phyloP scores from a whole-genome alignment of 2,888 invertebrate genomes.

The Margaritifera margaritifera region DNA sequence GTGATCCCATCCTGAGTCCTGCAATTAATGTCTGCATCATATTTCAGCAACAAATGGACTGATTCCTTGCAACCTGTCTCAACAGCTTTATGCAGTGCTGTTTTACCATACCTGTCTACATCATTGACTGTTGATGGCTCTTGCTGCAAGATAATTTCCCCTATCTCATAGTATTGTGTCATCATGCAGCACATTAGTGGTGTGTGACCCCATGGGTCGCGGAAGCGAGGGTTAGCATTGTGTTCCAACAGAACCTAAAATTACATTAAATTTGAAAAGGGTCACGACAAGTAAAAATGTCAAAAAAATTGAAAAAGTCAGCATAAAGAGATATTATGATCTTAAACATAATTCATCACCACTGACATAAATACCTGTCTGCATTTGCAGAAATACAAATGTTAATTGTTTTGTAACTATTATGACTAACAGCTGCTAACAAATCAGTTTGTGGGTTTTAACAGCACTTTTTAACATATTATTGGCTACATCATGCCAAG shows the following conservation, averaged over 20 bases:
- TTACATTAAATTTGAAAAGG: neutral
- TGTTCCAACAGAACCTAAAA: constrained; percentile 46
- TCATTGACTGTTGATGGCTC: constrained; percentile 39
- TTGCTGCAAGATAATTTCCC: constrained; percentile 42
- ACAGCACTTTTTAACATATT: too few relatives aligned
- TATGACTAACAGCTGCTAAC: too few relatives aligned
- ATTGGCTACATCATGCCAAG: too few relatives aligned
- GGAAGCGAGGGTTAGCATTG: constrained; percentile 48
- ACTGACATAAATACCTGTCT: too few relatives aligned
- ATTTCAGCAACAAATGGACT: constrained; percentile 42
- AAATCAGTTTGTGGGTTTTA: too few relatives aligned
- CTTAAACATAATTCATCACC: too few relatives aligned
- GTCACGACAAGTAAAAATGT: neutral
- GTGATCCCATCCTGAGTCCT: constrained; percentile 53
- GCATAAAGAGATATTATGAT: too few relatives aligned
- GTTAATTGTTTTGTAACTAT: too few relatives aligned
- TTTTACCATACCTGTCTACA: constrained; percentile 58
- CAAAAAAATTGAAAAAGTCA: neutral
- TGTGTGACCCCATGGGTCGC: constrained; percentile 68
- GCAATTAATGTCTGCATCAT: constrained; percentile 52
- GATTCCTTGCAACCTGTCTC: constrained; percentile 47
- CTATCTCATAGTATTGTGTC: constrained; percentile 54
- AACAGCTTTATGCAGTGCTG: constrained; percentile 57
- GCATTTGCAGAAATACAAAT: too few relatives aligned
- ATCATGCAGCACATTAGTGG: constrained; percentile 63